These are phyloP conservation scores for Macropus fuliginosus DNA, from an alignment of 2,797 vertebrate species.

Conservation along the genomic window DNA sequence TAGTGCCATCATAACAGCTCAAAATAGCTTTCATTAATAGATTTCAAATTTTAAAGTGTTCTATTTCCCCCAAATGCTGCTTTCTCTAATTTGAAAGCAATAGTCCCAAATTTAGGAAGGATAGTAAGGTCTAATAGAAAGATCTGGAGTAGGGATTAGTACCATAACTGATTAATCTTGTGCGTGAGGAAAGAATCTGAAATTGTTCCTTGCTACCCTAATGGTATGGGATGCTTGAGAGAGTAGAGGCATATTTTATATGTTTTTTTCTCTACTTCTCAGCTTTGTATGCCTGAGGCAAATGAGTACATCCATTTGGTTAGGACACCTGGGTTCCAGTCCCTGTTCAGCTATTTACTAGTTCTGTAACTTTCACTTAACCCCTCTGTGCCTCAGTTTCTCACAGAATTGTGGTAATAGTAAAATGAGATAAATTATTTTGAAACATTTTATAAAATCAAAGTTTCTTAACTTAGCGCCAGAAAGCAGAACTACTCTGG, in stretches of 20 bases:
- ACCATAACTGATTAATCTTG: not conserved
- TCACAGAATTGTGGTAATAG: not conserved
- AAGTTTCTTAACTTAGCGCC: not conserved
- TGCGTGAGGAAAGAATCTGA: not conserved
- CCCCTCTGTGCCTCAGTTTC: not conserved
- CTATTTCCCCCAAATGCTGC: not conserved
- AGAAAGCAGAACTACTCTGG: not conserved
- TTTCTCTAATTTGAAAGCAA: not conserved
- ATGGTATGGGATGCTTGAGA: not conserved
- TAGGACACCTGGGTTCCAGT: not conserved
- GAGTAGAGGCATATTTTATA: not conserved
- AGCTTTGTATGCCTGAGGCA: not conserved
- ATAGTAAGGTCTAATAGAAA: not conserved
- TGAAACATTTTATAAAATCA: not conserved
- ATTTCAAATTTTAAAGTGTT: not conserved
- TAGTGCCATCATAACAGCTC: not conserved
- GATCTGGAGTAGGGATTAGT: not conserved
- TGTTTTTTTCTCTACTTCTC: not conserved
- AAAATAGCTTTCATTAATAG: not conserved
- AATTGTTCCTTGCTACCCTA: not conserved
- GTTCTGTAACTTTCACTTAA: not conserved
- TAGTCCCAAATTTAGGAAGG: not conserved
- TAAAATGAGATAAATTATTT: not conserved
- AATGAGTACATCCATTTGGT: not conserved
- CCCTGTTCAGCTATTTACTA: not conserved